Evolutionary conservation across 2,113 vertebrate species (phyloP), one percentile per base, ranked within the genome.

Genomic region (Myiozetetes cayanensis): DNA sequence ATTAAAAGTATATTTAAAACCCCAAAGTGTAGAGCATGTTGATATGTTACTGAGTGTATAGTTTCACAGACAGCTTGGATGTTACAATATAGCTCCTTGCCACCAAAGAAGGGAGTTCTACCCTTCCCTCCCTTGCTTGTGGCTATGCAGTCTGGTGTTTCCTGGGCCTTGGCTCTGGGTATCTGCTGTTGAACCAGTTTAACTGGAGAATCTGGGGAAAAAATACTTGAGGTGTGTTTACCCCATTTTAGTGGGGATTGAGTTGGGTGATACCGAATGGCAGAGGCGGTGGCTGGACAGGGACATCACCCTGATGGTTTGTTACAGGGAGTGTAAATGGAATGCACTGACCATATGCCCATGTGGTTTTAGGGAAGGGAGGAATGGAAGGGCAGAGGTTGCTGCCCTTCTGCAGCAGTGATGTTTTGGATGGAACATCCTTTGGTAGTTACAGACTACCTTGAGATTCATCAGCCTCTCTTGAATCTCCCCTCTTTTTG

Each of bases 341-440:
- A n/a, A 27, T 0, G 3, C 13, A 0, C 2, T 3, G 12, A 2
- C 23, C 4, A 0, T 41, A 47, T 71, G 65, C 23, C 43, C 0
- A 0, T 9, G 44, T 49, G 46, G 25, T 6, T 83, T 73, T 24
- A 14, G 59, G 35, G 79, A 56, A 43, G 37, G 49, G 19, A 91
- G 20, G 11, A 50, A 6, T 13, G 41, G 58, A 10, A 5, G 44
- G 71, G n/a, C 55, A 80, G 9, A 49, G 25, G 14, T 33, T 66
- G 44, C 30, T 67, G 39, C 78, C 25, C 1, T n/a, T 56, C 75
- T 80, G 63, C 58, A 46, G 44, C 15, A 35, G 5, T 3, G 7
- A 3, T 37, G 24, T 33, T 90, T 9, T 39, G 47, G 58, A 20
- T 76, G 50, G 49, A 58, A 19, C 9, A 2, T 16, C 17, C 39